Base-by-base conservation (phyloP, 1,140 invertebrate species). In the Lepidurus apus region DNA sequence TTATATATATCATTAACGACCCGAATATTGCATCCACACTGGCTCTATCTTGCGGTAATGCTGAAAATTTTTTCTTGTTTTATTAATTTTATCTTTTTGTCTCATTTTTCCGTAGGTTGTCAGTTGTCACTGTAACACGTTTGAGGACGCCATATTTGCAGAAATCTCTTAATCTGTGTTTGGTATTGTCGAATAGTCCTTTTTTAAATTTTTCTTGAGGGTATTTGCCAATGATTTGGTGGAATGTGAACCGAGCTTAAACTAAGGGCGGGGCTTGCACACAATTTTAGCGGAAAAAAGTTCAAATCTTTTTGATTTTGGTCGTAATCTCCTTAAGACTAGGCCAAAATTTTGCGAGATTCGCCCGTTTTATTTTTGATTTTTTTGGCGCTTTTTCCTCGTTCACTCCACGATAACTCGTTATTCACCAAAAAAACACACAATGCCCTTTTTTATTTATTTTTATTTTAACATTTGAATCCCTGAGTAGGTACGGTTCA, bases 251-350 rank as follows among this genome's bases (percentile, higher is more conserved):
- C 34, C 34, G 34, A 34, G 34, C 34, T 34, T 34, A 34, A 34
- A 34, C 34, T 34, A 34, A 34, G 34, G 34, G 34, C 34, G 34
- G 34, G 34, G 4, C 34, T 4, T 34, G 34, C 34, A 34, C 53
- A 7, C 21, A 65, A 7, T 65, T 65, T 17, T 65, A 13, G 21
- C 7, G 17, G 21, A 65, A 65, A 65, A 65, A 21, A 65, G 21
- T 21, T 65, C 7, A 21, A 21, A 8, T 65, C 21, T 65, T 65
- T 13, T 65, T 13, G 17, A 11, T 65, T 65, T 65, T 65, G 53
- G 53, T 65, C 53, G 13, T 65, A 65, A 65, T 65, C 53, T 65
- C 3, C 53, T 21, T n/a, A 65, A 65, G 53, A 65, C 53, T 65
- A 21, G 53, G 53, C 53, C 53, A 65, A n/a, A n/a, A 4, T 65